Base-by-base conservation (phyloP, 2,797 vertebrate genomes). In the Sebastes oblongus region DNA sequence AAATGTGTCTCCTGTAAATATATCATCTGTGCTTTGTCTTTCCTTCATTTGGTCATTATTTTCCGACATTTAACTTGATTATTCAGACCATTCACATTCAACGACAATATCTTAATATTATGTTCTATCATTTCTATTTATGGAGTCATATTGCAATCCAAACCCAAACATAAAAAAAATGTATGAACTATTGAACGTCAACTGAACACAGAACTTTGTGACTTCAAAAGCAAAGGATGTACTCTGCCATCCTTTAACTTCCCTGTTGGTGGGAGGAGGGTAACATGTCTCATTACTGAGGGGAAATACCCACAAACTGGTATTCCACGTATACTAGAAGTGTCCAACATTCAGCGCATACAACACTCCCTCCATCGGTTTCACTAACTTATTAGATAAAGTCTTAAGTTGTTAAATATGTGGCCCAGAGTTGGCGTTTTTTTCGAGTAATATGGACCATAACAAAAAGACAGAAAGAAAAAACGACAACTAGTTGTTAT, bases 51-150 rank as follows among this genome's bases (percentile, higher is more conserved):
- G 16, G 46, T 42, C 34, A 76, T 50, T 62, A 50, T 1, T 3
- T 66, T 66, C n/a, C 18, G 4, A 8, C 5, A 4, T 78, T 81
- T 72, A 2, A 58, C 46, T 18, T 36, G 42, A 8, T 42, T 84
- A 27, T 52, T 70, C 5, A 81, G 32, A 50, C 78, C 56, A 12
- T 75, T 83, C 1, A 83, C 20, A 71, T 83, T 86, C 20, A 83
- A 22, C 18, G 9, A 78, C 46, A 75, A 3, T 22, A 82, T 39
- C 34, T 75, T 66, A 39, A 11, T 61, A 27, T 56, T 79, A 25
- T 55, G 5, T 13, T 60, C 22, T 42, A 18, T 6, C 73, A 73
- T 73, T 20, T 7, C 25, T 75, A 25, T 60, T 20, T 30, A 13
- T 67, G 10, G 14, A 18, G 7, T 76, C 4, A 3, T 50, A 54